Evolutionary conservation across 2,113 vertebrate genomes (phyloP).

Genomic region (Microcebus tavaratra): DNA sequence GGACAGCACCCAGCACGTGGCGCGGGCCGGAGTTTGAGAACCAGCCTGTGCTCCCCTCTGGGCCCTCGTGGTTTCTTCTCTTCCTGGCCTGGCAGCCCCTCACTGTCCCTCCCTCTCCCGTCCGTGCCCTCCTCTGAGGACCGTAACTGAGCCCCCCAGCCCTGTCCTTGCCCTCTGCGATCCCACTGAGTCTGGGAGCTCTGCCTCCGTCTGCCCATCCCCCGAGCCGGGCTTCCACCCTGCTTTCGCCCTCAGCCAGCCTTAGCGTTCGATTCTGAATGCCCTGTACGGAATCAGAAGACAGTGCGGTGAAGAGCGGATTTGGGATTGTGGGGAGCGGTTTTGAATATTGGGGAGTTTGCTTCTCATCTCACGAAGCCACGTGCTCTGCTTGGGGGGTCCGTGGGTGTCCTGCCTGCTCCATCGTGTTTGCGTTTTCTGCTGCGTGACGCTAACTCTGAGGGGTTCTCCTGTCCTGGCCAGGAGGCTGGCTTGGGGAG

Average conservation of each 20-base stretch:
- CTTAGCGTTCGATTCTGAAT: background rate
- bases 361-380: background rate
- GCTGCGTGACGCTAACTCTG: background rate
- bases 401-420: background rate
- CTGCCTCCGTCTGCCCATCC: rapidly evolving
- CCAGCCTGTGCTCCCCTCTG: background rate
- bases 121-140: background rate
- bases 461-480: background rate
- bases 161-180: background rate
- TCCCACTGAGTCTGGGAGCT: background rate
- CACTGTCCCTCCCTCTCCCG: background rate
- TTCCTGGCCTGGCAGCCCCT: background rate
- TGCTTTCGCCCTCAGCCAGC: background rate
- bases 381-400: background rate
- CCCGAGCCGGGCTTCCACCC: background rate
- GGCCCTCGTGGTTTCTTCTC: background rate
- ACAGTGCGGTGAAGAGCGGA: rapidly evolving
- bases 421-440: background rate
- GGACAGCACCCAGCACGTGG: background rate
- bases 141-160: background rate
- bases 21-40: background rate
- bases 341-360: background rate
- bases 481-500: no score
- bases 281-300: background rate
- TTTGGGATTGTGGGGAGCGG: background rate